Evolutionary conservation across 2,888 invertebrate genomes (phyloP).

Genomic region (Candidula unifasciata): DNA sequence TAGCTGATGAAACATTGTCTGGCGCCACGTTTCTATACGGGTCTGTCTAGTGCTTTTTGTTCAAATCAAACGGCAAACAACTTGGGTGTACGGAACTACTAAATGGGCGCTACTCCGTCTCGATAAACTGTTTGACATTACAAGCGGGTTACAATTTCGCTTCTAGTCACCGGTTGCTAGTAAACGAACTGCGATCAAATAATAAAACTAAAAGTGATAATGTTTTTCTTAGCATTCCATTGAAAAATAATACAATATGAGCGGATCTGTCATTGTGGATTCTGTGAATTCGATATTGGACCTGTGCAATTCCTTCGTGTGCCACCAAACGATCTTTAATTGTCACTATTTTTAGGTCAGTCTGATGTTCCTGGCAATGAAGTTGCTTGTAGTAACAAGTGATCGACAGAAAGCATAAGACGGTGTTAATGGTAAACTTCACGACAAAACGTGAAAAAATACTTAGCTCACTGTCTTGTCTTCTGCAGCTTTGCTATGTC

Average conservation of each 20-base stretch:
- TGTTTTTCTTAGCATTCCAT: slow-evolving; percentile 1
- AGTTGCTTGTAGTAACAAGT: background rate
- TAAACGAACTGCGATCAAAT: background rate
- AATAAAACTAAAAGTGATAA: slow-evolving; percentile 9
- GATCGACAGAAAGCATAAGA: no score
- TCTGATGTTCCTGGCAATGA: background rate
- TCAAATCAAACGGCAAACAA: slow-evolving; percentile 25
- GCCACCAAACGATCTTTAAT: background rate
- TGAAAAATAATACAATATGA: background rate
- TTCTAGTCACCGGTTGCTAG: background rate
- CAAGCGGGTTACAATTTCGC: background rate
- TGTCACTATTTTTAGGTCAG: background rate
- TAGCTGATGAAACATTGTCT: slow-evolving; percentile 42
- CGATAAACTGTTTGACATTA: background rate
- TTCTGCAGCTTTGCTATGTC: no score
- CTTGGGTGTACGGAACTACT: slow-evolving; percentile 12
- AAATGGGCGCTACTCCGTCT: slow-evolving; percentile 6
- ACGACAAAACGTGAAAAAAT: background rate
- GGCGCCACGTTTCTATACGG: slow-evolving; percentile 38
- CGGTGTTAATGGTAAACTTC: background rate
- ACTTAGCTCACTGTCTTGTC: no score
- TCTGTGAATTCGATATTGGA: no score
- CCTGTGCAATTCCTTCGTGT: background rate
- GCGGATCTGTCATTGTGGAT: background rate
- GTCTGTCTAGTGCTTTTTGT: background rate